These are phyloP conservation scores for Perca schrenkii DNA, from an alignment of 2,113 vertebrate genomes.

Conservation along the genomic window DNA sequence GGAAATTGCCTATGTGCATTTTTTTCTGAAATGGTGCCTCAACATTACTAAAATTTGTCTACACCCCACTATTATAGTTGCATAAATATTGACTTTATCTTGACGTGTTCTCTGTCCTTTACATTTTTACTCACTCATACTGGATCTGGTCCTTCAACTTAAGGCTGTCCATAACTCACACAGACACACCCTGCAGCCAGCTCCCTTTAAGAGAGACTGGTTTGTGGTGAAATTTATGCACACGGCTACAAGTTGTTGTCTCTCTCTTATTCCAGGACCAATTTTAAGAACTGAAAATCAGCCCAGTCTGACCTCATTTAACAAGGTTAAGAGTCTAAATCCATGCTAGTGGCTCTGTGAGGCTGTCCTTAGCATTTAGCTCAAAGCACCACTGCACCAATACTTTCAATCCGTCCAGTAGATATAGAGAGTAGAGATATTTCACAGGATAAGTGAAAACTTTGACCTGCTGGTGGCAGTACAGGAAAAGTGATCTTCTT, in stretches of 20 bases:
- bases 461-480: background rate
- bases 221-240: slow-evolving; percentile 16
- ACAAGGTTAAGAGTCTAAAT: slow-evolving; percentile 7
- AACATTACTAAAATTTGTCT: slow-evolving; percentile 14
- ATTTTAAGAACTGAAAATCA: slow-evolving; percentile 31
- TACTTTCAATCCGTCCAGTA: background rate
- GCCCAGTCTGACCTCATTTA: slow-evolving; percentile 36
- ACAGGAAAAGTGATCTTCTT: background rate
- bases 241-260: slow-evolving; percentile 19
- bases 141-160: slow-evolving; percentile 14
- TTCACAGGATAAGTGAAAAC: background rate
- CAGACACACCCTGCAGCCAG: slow-evolving; percentile 1
- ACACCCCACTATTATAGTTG: slow-evolving; percentile 6
- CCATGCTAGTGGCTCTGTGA: background rate
- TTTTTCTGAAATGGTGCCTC: slow-evolving; percentile 28
- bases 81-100: slow-evolving; percentile 21
- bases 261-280: slow-evolving; percentile 31
- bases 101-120: slow-evolving; percentile 18
- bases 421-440: background rate
- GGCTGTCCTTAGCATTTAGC: background rate
- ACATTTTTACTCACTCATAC: slow-evolving; percentile 9
- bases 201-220: background rate
- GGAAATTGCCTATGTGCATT: slow-evolving; percentile 4
- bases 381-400: slow-evolving; percentile 3
- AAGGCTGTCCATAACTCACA: slow-evolving; percentile 12